These are phyloP conservation scores for Pao palembangensis DNA, from an alignment of 2,113 vertebrate genomes.

Conservation along the genomic window DNA sequence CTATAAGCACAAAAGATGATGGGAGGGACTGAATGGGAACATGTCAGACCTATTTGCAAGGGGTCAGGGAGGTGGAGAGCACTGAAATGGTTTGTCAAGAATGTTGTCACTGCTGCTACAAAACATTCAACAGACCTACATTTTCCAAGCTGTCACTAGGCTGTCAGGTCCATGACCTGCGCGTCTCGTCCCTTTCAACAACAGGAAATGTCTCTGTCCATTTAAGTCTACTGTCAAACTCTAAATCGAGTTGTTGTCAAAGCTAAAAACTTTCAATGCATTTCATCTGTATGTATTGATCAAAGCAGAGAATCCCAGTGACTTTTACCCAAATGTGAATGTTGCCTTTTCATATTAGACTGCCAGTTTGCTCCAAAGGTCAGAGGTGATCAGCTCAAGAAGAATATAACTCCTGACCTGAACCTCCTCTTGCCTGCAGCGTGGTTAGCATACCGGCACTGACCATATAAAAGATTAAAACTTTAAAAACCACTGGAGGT, in stretches of 20 bases:
- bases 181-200: slow-evolving; percentile 16
- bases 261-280: background rate
- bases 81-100: slow-evolving; percentile 64
- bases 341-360: slow-evolving; percentile 30
- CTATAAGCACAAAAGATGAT: slow-evolving; percentile 55
- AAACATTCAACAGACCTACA: slow-evolving; percentile 42
- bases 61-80: slow-evolving; percentile 47
- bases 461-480: slow-evolving; percentile 64
- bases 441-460: slow-evolving; percentile 48
- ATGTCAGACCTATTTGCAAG: slow-evolving; percentile 61
- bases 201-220: slow-evolving; percentile 14
- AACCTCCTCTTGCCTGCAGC: slow-evolving; percentile 42
- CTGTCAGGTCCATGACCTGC: slow-evolving; percentile 50
- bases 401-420: slow-evolving; percentile 33
- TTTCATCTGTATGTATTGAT: too few species aligned
- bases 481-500: slow-evolving; percentile 47
- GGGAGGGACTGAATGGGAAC: slow-evolving; percentile 47
- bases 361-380: slow-evolving; percentile 33
- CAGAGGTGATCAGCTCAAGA: slow-evolving; percentile 21
- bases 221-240: slow-evolving; percentile 12
- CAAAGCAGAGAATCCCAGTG: background rate
- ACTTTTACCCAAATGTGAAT: background rate
- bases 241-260: background rate
- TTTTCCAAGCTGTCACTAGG: slow-evolving; percentile 54
- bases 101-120: slow-evolving; percentile 52